Base-by-base conservation (phyloP, 2,113 vertebrate species). In the Gyps fulvus region DNA sequence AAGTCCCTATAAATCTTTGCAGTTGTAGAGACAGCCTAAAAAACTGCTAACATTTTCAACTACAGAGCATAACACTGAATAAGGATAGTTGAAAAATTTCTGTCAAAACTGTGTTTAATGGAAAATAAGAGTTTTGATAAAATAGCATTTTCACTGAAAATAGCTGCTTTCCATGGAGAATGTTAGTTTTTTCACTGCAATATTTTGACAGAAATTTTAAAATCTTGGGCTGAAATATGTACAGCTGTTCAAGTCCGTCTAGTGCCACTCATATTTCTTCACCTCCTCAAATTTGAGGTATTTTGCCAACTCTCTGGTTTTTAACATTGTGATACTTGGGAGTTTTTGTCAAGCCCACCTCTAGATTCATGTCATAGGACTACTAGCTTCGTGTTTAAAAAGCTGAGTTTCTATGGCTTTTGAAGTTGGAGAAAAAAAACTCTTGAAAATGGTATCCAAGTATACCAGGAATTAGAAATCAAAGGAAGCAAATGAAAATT, bases 61-160 rank as follows among this genome's bases (percentile, higher is more conserved):
- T 74, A 90, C 83, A 76, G 97, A 96, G 95, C 90, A 95, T 85
- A 93, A 93, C 96, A 93, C 91, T 93, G 96, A 95, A 84, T 97
- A 93, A 92, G 91, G 90, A 67, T 58, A 92, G 80, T 71, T 92
- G 95, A 89, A 96, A 87, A 96, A 71, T 84, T 84, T 96, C 92
- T 97, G 90, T 97, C 95, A 92, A 95, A 97, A 95, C 95, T 96
- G 91, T 95, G 83, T 95, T 95, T 95, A 93, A 96, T 96, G 92
- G 89, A 91, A 96, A 97, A 95, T 89, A 92, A 92, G 86, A 89
- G 72, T 87, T 96, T 96, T 93, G 89, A 95, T 95, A 92, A 97
- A 97, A 96, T 87, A 95, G 89, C 90, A 93, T 96, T 97, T 96
- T 65, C 65, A 81, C 83, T 20, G 10, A 92, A 97, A 94, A 95